These are phyloP conservation scores for Philereme transversata DNA, from an alignment of 2,888 invertebrate species.

Conservation along the genomic window DNA sequence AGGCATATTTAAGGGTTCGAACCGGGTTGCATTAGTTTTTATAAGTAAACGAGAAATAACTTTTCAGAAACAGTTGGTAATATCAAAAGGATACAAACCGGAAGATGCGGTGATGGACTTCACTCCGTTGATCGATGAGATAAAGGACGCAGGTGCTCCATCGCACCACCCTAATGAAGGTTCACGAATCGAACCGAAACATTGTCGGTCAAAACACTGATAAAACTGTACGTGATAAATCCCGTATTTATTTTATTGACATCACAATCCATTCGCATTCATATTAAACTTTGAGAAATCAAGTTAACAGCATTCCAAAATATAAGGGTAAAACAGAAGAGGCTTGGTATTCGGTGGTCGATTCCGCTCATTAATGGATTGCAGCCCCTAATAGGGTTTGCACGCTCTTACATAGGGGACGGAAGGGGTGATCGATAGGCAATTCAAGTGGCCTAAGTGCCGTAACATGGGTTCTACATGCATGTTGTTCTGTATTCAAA, in stretches of 20 bases:
- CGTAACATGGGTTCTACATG: constrained; percentile 21
- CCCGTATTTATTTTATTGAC: too few relatives aligned
- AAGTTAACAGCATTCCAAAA: constrained; percentile 1
- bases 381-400: constrained; percentile 48
- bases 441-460: constrained; percentile 32
- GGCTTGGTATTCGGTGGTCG: constrained; percentile 16
- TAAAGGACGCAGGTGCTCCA: too few relatives aligned
- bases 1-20: background rate
- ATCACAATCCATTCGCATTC: background rate
- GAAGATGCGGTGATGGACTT: too few relatives aligned
- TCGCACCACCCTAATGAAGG: too few relatives aligned
- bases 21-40: background rate
- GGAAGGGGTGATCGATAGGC: constrained; percentile 51
- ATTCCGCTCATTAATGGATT: constrained; percentile 44
- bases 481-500: constrained; percentile 1
- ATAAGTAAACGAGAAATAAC: too few relatives aligned
- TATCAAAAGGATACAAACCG: too few relatives aligned
- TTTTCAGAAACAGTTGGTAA: too few relatives aligned
- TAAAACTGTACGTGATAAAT: too few relatives aligned
- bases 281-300: background rate
- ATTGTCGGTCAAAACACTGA: too few relatives aligned
- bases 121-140: too few relatives aligned
- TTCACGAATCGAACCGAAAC: too few relatives aligned
- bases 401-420: constrained; percentile 45
- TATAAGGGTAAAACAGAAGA: constrained; percentile 23